These are phyloP conservation scores for Magallana angulata DNA, from an alignment of 1,140 invertebrate species.

Conservation along the genomic window DNA sequence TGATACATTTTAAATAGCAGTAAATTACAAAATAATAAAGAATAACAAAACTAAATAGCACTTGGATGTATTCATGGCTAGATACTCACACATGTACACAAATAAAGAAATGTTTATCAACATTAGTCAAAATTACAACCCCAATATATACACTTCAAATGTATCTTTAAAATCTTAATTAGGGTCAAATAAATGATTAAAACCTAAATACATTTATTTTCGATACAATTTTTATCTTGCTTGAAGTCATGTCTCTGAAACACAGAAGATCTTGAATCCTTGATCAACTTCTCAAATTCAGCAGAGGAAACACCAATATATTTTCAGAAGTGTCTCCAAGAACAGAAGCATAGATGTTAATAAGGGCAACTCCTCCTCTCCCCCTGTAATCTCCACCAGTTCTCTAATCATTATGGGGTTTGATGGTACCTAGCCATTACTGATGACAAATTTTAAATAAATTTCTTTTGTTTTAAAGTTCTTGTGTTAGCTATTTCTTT, in stretches of 20 bases:
- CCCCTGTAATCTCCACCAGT: not conserved
- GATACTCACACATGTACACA: slow-evolving; percentile 33
- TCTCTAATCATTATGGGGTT: not conserved
- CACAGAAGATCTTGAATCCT: not conserved
- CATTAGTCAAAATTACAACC: not conserved
- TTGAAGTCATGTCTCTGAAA: not conserved
- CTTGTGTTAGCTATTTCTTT: slow-evolving; percentile 8
- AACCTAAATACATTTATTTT: not conserved
- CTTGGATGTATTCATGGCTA: slow-evolving; percentile 5
- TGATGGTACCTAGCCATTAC: slow-evolving; percentile 5
- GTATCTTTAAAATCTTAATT: not conserved
- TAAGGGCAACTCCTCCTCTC: not conserved
- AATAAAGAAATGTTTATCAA: not conserved
- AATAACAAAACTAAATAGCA: slow-evolving; percentile 24
- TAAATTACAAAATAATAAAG: not conserved
- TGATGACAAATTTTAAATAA: slow-evolving; percentile 8
- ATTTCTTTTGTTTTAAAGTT: slow-evolving; percentile 20
- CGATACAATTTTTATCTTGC: not conserved
- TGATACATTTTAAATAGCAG: not conserved
- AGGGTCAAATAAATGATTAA: not conserved
- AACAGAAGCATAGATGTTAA: not conserved
- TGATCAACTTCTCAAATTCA: not conserved
- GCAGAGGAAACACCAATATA: not conserved
- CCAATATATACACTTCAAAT: no score
- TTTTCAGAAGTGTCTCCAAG: not conserved